Percentiles rank a stretch among this genome's conserved stretches.
Conservation (phyloP, 2,888 invertebrate genomes). For the Pterostichus madidus region DNA sequence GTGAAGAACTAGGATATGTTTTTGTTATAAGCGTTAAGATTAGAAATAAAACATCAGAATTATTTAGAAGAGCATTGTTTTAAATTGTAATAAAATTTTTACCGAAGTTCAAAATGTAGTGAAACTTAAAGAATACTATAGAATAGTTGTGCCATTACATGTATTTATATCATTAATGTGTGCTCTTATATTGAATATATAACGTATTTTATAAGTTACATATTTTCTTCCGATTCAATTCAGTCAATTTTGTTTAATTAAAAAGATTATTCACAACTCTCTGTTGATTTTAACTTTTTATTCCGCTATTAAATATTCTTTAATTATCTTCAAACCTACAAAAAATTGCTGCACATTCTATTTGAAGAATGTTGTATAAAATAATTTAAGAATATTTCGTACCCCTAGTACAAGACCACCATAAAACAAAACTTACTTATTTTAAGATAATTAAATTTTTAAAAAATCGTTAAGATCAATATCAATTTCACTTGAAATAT, state of each 20-base stretch:
- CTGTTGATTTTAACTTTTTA: no score
- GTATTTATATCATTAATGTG: slow-evolving; percentile 67
- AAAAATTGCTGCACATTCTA: no score
- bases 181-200: slow-evolving; percentile 67
- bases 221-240: slow-evolving; percentile 19
- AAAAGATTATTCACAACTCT: no score
- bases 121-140: slow-evolving; percentile 48
- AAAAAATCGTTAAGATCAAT: no score
- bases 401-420: no score
- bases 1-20: slow-evolving; percentile 60
- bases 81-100: slow-evolving; percentile 67
- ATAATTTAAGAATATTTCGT: no score
- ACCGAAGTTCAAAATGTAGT: slow-evolving; percentile 66
- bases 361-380: no score
- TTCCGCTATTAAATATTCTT: no score
- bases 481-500: no score
- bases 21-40: slow-evolving; percentile 60
- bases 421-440: no score
- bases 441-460: no score
- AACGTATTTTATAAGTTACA: slow-evolving; percentile 67
- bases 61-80: slow-evolving; percentile 58
- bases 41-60: slow-evolving; percentile 37
- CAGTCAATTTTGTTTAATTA: neutral
- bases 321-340: no score
- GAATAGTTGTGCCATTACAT: slow-evolving; percentile 67